These are phyloP conservation scores for Brachionus plicatilis DNA, from an alignment of 1,140 invertebrate genomes.

Conservation along the genomic window DNA sequence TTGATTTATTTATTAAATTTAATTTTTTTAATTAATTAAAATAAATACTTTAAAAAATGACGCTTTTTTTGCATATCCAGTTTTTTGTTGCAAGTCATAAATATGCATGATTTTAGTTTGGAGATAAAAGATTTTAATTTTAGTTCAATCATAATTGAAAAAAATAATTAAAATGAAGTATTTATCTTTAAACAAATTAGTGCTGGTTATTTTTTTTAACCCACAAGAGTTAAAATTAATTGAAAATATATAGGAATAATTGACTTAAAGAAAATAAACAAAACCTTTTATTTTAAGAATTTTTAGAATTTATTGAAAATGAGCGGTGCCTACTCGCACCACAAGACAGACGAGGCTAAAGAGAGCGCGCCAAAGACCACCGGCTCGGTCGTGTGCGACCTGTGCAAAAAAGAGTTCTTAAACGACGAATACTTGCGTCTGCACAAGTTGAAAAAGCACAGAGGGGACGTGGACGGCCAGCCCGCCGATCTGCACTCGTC, in stretches of 20 bases:
- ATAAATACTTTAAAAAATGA: neutral
- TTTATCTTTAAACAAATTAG: no score
- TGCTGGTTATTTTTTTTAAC: no score
- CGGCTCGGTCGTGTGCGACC: neutral
- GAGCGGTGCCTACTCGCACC: neutral
- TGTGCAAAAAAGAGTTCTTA: conserved; percentile 40
- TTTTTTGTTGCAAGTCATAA: no score
- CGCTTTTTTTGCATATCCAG: neutral
- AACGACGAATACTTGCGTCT: conserved; percentile 21
- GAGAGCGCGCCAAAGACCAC: neutral
- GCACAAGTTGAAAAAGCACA: conserved; percentile 30
- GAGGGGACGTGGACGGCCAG: neutral
- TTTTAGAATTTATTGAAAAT: neutral
- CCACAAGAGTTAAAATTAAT: no score
- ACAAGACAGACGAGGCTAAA: neutral
- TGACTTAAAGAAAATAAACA: no score
- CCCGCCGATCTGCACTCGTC: neutral
- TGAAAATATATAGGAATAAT: no score
- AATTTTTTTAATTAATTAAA: conserved; percentile 1
- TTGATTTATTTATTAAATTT: conserved; percentile 1
- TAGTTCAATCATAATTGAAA: no score
- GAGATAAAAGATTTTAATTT: no score
- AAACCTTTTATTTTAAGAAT: no score
- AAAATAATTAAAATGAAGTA: no score
- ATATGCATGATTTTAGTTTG: no score